phyloP scores from a whole-genome alignment of 2,113 vertebrate species.

The Gymnocephalus cernua region DNA sequence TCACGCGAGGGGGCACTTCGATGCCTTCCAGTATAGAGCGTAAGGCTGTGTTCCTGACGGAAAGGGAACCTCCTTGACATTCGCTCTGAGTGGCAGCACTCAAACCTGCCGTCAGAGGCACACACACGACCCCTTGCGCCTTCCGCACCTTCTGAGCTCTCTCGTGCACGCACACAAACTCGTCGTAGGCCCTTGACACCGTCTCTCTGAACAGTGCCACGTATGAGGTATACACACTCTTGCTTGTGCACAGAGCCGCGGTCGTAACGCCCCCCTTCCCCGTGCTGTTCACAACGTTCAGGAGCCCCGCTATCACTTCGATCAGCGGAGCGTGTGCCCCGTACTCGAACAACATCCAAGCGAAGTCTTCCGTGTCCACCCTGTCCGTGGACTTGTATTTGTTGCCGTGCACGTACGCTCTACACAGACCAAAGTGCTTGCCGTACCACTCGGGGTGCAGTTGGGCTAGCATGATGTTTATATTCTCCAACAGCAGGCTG shows the following conservation, averaged over 20 bases:
- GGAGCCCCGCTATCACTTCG: not conserved
- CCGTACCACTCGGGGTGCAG: conserved; percentile 16
- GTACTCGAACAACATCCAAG: conserved; percentile 17
- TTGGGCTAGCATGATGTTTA: not conserved
- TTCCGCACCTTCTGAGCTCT: not conserved
- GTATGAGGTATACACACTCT: not conserved
- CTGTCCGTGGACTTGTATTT: too few species aligned
- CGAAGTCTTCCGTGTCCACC: not conserved
- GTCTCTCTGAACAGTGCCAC: conserved; percentile 6
- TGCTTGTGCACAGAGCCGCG: not conserved
- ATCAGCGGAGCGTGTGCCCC: not conserved
- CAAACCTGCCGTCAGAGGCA: not conserved
- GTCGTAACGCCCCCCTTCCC: conserved; percentile 1
- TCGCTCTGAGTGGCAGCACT: not conserved
- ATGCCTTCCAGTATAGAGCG: not conserved
- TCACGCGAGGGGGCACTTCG: too few species aligned
- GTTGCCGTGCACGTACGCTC: not conserved
- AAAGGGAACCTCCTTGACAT: not conserved
- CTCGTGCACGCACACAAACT: not conserved
- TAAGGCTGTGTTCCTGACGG: not conserved
- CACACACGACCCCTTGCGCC: not conserved
- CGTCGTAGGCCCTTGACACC: not conserved
- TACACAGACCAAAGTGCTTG: not conserved
- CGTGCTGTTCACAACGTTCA: not conserved
- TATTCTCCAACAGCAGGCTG: conserved; percentile 1